Base-by-base conservation (phyloP, 2,888 invertebrate genomes). In the Aporophyla nigra region DNA sequence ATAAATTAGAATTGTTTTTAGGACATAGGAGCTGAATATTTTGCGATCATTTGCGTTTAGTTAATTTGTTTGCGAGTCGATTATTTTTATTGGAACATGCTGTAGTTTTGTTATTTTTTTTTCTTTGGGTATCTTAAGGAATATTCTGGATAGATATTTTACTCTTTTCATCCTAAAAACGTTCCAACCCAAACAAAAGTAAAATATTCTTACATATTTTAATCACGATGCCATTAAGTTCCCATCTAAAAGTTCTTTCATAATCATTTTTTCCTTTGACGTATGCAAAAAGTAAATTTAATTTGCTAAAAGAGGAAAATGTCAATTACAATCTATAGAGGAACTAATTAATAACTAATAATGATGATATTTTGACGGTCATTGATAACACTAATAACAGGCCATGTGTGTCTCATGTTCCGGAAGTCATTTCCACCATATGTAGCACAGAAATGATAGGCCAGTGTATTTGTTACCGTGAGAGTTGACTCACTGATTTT, bases 401-500 rank as follows among this genome's bases (percentile, higher is more conserved):
- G 67, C 79, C 77, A 79, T 85, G 73, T 84, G 85, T 67, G 61
- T 75, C 59, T 88, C 87, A 69, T 84, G 85, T 85, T 80, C 81
- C 86, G 82, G 87, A 88, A 83, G 80, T 67, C 51, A 61, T 84
- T 78, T 83, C 76, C 78, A 80, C 58, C 86, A 87, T 85, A 83
- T 85, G 81, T 84, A 79, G 84, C 82, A 90, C 87, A 80, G 80
- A 89, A 88, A 88, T 89, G 88, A 91, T 92, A 91, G 88, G 90
- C 89, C 84, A 90, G 87, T 88, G 90, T 90, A 85, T 90, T 92
- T 91, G 90, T 90, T 92, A 92, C 92, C 94, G 93, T 94, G 94
- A 93, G 94, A 94, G 86, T 82, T 58, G 66, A 87, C 87, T 89
- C 90, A 71, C 76, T 91, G 91, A 87, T 92, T 91, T 90, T 88